Evolutionary conservation across 2,888 invertebrate genomes (phyloP), one percentile per base, ranked within the genome.

Genomic region (Pardosa pseudoannulata): DNA sequence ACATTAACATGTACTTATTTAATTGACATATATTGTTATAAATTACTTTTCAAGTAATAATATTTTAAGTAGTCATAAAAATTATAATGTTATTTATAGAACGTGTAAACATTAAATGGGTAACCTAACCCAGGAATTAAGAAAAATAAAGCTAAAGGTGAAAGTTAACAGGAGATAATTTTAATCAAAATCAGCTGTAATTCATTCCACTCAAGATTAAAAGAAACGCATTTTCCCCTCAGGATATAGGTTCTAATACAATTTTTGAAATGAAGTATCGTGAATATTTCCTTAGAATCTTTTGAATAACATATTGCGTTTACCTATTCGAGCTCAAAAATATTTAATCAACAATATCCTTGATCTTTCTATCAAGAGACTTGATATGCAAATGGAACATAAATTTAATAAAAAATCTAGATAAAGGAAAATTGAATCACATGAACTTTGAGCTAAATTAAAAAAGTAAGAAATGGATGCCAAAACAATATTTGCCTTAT

Each of bases 361-460:
- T 32, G 65, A n/a, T 56, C 31, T 74, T 50, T 67, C 73, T 70
- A 70, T 68, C 68, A 73, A 16, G 36, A 36, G 79, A n/a, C 62
- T 50, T 67, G 46, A 50, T 28, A 27, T 13, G 64, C 27, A 64
- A 27, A 32, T 32, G 65, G 29, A 36, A 41, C n/a, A 32, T 41
- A 68, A 75, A 75, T 81, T 81, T 75, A 81, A 80, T 70, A 81
- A 75, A 81, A 81, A 75, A 62, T 75, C 39, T 75, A 68, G 81
- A 82, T 82, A 75, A 76, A 76, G 74, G 82, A 75, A 82, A 82
- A 82, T 76, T 76, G 75, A 76, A 71, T 65, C 75, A 82, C 36
- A 75, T 23, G 5, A 62, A 65, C 67, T 78, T 65, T 65, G 62
- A 50, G 76, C 76, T 72, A 83, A 83, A 83, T 82, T 83, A 76